These are phyloP conservation scores for Drosophila lacicola DNA, from an alignment of 2,888 invertebrate genomes.

Conservation along the genomic window DNA sequence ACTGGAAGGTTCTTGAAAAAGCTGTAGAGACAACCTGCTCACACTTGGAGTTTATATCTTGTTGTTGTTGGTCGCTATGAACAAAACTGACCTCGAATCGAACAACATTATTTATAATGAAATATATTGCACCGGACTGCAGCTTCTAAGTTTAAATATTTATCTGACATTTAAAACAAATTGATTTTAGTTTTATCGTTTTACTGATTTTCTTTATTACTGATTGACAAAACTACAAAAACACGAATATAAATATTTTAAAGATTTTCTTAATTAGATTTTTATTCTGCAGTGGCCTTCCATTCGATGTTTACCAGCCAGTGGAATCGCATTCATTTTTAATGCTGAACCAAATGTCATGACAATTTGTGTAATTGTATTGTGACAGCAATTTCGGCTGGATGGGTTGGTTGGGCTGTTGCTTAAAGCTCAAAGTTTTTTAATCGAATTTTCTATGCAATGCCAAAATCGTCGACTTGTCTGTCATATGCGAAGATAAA, in stretches of 20 bases:
- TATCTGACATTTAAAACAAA: background rate
- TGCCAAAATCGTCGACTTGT: conserved; percentile 18
- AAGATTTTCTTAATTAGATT: conserved; percentile 10
- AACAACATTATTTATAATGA: too few species aligned
- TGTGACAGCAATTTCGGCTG: conserved; percentile 21
- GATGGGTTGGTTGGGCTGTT: background rate
- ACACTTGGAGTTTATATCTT: too few species aligned
- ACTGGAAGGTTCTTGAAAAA: too few species aligned
- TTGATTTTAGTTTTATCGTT: too few species aligned
- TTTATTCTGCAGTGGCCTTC: background rate
- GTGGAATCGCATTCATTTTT: conserved; percentile 51
- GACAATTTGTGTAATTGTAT: conserved; percentile 59
- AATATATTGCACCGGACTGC: too few species aligned
- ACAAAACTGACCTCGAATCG: too few species aligned
- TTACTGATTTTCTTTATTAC: background rate
- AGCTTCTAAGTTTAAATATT: background rate
- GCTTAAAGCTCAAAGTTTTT: conserved; percentile 37
- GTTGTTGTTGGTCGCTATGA: too few species aligned
- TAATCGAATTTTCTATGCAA: conserved; percentile 57
- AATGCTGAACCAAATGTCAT: conserved; percentile 54
- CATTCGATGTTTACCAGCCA: conserved; percentile 21
- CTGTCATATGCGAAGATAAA: conserved; percentile 59
- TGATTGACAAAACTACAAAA: background rate
- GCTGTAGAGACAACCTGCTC: too few species aligned
- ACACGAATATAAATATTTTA: conserved; percentile 1